A percentile compares a stretch with the other conserved stretches of the same genome.
phyloP scores from a whole-genome alignment of 53 echinoderm and acorn worm genomes.

The Crossaster papposus region DNA sequence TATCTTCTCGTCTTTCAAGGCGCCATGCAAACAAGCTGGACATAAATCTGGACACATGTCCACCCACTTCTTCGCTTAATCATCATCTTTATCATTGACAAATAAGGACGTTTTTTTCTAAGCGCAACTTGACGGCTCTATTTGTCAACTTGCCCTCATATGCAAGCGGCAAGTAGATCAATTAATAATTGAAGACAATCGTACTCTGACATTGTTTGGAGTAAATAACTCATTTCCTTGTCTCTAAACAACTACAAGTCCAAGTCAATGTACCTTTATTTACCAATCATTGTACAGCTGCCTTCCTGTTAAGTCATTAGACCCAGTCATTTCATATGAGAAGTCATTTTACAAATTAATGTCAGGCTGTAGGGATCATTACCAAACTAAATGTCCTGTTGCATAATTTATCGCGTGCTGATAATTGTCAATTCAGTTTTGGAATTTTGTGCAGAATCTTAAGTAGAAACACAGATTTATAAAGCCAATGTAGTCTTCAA shows the following conservation, averaged over 20 bases:
- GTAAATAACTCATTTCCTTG: background rate
- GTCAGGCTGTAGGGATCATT: too few species aligned
- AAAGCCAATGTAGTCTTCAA: too few species aligned
- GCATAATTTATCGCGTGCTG: too few species aligned
- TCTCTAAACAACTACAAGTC: background rate
- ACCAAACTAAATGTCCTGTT: too few species aligned
- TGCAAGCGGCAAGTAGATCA: background rate
- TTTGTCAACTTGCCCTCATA: background rate
- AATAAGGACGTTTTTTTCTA: background rate
- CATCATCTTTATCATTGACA: background rate
- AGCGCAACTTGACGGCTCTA: background rate
- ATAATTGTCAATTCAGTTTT: too few species aligned
- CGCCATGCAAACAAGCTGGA: slow-evolving; percentile 19
- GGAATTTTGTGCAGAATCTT: too few species aligned
- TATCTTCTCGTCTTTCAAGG: slow-evolving; percentile 16
- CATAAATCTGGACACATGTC: background rate
- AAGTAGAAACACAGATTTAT: too few species aligned
- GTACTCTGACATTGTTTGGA: background rate
- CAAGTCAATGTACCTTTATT: background rate
- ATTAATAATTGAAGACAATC: background rate
- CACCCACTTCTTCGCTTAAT: background rate
- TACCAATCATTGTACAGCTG: too few species aligned
- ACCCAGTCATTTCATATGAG: too few species aligned
- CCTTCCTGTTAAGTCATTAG: too few species aligned
- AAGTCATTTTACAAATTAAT: too few species aligned